These are phyloP conservation scores for Parasteatoda lunata DNA, from an alignment of 2,888 invertebrate genomes.

Conservation along the genomic window DNA sequence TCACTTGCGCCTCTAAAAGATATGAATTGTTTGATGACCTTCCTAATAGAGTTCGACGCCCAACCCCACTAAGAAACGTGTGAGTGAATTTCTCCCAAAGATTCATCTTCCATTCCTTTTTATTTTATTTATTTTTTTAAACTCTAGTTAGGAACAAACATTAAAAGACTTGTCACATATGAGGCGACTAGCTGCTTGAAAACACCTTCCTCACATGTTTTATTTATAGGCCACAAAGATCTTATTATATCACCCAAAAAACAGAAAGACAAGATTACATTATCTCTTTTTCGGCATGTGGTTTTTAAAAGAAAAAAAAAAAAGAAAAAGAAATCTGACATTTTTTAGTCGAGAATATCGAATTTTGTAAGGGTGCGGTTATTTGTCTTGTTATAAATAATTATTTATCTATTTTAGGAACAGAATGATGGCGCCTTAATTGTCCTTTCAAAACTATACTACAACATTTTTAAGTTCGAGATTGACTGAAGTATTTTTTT, in stretches of 20 bases:
- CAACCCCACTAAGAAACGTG: constrained; percentile 3
- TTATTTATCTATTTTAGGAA: too few species aligned
- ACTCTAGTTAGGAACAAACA: neutral
- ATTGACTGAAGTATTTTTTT: too few species aligned
- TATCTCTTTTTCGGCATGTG: neutral
- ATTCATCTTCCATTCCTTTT: neutral
- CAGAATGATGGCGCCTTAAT: neutral
- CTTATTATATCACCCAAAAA: constrained; percentile 14
- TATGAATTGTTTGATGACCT: constrained; percentile 10
- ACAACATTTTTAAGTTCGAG: too few species aligned
- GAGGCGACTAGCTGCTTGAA: neutral
- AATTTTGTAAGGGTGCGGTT: neutral
- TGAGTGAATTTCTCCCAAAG: neutral
- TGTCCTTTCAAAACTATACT: too few species aligned
- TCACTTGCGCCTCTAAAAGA: constrained; percentile 12
- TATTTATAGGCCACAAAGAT: constrained; percentile 31
- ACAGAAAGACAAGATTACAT: neutral
- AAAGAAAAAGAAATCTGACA: neutral
- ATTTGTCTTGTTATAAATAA: neutral
- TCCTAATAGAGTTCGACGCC: constrained; percentile 4
- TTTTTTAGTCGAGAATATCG: neutral
- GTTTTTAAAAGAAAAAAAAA: neutral
- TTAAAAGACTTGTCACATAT: neutral
- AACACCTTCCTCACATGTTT: constrained; percentile 14
- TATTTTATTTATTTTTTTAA: too few species aligned